A percentile compares a stretch with the other conserved stretches of the same genome.
Conservation (phyloP, 1,140 invertebrate species). For the Ephestia elutella region DNA sequence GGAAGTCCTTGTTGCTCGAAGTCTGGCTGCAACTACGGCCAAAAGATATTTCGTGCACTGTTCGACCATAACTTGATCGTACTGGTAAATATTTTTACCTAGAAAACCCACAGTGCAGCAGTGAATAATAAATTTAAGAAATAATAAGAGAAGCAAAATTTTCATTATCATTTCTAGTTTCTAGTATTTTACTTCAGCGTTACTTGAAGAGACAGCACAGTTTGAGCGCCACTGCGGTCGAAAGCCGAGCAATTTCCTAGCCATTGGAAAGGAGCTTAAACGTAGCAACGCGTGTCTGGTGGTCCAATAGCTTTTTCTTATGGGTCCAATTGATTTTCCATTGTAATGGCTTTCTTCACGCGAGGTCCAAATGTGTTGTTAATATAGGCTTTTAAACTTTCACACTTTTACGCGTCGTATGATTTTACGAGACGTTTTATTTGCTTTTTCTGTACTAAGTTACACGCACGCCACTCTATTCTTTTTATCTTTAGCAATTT, state of each 20-base stretch:
- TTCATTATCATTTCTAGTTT: no score
- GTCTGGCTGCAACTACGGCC: no score
- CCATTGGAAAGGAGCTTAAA: constrained; percentile 47
- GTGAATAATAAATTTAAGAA: no score
- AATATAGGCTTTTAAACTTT: background rate
- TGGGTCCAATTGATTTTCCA: constrained; percentile 7
- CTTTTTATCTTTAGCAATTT: background rate
- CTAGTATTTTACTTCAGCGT: no score
- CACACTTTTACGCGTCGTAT: background rate
- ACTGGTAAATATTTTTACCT: no score
- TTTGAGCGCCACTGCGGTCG: constrained; percentile 14
- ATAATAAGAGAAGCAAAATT: no score
- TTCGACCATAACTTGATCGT: no score
- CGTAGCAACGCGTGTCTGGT: constrained; percentile 26
- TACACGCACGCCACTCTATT: background rate
- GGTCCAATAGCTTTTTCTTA: constrained; percentile 12
- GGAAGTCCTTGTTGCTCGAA: no score
- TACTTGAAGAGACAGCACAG: background rate
- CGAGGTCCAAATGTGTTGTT: constrained; percentile 15
- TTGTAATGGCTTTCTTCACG: constrained; percentile 10
- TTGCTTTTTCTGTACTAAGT: background rate
- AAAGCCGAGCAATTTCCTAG: constrained; percentile 36
- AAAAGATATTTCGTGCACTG: no score
- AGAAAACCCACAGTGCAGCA: no score
- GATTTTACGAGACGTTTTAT: background rate